phyloP scores from a whole-genome alignment of 2,113 vertebrate species.

The Acanthochromis polyacanthus region DNA sequence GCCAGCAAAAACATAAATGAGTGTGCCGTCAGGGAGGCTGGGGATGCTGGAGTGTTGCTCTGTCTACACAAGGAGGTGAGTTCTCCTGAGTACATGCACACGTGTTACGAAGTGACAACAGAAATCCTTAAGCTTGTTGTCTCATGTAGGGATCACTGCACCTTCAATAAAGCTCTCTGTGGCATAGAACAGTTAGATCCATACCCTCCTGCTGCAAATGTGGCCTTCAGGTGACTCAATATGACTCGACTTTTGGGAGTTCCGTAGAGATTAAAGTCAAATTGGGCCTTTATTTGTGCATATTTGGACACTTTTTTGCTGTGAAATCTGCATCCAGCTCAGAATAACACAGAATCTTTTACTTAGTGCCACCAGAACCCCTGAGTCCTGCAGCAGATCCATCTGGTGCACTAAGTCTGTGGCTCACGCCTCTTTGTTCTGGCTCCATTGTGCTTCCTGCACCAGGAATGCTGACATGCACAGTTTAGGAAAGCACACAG shows the following conservation, averaged over 20 bases:
- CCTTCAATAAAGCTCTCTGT: conserved; percentile 18
- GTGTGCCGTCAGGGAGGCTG: conserved; percentile 11
- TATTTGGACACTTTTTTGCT: neutral
- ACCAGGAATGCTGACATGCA: conserved; percentile 83
- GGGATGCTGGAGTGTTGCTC: conserved; percentile 8
- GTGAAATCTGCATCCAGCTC: neutral
- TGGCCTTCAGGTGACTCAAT: neutral
- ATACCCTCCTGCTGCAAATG: conserved; percentile 3
- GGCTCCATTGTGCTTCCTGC: conserved; percentile 78
- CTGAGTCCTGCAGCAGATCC: conserved; percentile 52
- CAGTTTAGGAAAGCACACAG: conserved; percentile 61
- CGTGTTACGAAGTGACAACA: neutral
- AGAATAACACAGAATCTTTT: conserved; percentile 29
- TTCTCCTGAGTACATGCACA: conserved; percentile 2
- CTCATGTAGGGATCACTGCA: conserved; percentile 33
- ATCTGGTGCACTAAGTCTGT: conserved; percentile 65
- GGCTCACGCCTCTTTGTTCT: conserved; percentile 76
- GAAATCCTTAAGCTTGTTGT: conserved; percentile 20
- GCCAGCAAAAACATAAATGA: conserved; percentile 7
- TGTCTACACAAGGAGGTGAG: conserved; percentile 9
- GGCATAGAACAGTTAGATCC: neutral
- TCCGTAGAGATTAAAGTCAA: neutral
- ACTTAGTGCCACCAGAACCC: conserved; percentile 31
- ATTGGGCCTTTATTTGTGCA: neutral
- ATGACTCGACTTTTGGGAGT: neutral